phyloP scores from a whole-genome alignment of 2,888 invertebrate species.

The Griposia aprilina region DNA sequence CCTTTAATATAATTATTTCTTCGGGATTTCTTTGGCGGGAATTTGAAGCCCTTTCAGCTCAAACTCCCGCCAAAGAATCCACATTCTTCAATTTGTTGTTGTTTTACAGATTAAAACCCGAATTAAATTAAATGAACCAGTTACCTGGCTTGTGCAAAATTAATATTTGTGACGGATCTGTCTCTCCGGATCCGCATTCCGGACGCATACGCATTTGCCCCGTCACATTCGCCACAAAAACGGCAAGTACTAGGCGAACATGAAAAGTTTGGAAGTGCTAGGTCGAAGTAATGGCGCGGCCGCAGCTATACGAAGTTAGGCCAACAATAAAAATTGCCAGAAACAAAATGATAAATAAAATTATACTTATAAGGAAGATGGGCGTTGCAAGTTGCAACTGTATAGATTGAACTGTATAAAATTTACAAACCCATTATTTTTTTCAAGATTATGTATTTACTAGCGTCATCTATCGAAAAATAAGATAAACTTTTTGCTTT shows the following conservation, averaged over 20 bases:
- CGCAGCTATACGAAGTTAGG: no score
- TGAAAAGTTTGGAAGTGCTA: conserved; percentile 19
- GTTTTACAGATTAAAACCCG: neutral
- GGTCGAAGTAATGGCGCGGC: neutral
- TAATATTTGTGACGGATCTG: no score
- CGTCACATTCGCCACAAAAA: conserved; percentile 48
- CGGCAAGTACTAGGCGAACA: conserved; percentile 58
- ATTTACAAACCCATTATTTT: neutral
- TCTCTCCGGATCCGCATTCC: neutral
- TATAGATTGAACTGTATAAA: neutral
- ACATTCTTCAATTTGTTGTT: no score
- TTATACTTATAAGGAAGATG: no score
- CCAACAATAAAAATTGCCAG: neutral
- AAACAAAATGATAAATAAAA: neutral
- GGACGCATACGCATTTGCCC: conserved; percentile 43
- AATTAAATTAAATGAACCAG: no score
- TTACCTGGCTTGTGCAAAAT: no score
- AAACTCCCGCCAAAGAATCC: no score
- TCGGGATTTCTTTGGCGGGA: no score
- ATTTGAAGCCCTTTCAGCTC: no score
- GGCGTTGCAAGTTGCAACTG: neutral
- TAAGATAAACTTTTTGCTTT: neutral
- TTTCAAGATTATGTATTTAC: neutral
- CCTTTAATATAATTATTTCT: no score
- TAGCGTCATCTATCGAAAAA: conserved; percentile 28